Conservation (phyloP, 2,797 vertebrate species). For the Microcaecilia unicolor region DNA sequence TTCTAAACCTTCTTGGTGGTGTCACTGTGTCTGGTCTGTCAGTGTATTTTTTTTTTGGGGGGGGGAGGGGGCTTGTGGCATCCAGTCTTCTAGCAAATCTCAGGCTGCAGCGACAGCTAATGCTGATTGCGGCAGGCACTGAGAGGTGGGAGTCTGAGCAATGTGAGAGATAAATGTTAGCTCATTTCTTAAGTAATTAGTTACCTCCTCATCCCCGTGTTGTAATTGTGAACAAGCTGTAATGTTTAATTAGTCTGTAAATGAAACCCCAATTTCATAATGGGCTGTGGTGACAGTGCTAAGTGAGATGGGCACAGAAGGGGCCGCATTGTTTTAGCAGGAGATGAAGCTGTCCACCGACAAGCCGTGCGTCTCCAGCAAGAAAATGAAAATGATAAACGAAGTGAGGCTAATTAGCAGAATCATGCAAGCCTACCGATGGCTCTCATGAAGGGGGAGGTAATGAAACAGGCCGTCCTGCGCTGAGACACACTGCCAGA, state of each 20-base stretch:
- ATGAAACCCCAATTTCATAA: conserved; percentile 74
- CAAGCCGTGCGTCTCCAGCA: conserved; percentile 51
- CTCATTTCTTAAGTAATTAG: conserved; percentile 82
- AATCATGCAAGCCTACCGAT: conserved; percentile 59
- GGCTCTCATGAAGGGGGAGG: conserved; percentile 52
- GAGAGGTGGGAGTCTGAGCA: conserved; percentile 22
- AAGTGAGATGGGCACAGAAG: conserved; percentile 58
- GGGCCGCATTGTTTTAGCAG: conserved; percentile 51
- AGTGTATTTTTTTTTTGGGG: no score
- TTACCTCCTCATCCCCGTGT: conserved; percentile 71
- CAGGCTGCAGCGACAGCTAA: no score
- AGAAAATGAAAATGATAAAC: conserved; percentile 67
- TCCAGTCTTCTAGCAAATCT: no score
- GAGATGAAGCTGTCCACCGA: conserved; percentile 64
- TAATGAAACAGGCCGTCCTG: no score
- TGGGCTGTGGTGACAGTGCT: conserved; percentile 65
- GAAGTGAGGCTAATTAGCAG: conserved; percentile 63
- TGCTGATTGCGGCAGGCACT: conserved; percentile 37
- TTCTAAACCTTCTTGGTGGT: no score
- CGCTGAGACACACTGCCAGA: no score
- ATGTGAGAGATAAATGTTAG: conserved; percentile 71
- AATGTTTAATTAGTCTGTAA: conserved; percentile 89
- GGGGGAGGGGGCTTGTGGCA: no score
- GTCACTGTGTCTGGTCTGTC: no score
- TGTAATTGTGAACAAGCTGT: conserved; percentile 82